phyloP scores from a whole-genome alignment of 1,140 invertebrate species.

The Cydia pomonella region DNA sequence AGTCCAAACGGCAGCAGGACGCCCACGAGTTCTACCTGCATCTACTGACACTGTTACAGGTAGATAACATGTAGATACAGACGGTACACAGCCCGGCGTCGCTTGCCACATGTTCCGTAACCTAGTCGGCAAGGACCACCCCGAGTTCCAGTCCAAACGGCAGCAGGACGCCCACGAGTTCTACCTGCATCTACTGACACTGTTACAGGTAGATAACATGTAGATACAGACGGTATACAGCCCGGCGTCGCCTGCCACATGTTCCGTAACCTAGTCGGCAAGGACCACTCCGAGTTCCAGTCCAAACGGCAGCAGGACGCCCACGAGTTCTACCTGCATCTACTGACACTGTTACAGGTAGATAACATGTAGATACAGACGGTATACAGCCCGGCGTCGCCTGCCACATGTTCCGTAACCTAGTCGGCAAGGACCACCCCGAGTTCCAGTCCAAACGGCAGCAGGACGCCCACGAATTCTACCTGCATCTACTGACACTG shows the following conservation, averaged over 20 bases:
- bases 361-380: no score
- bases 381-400: constrained; percentile 89
- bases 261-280: constrained; percentile 96
- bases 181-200: constrained; percentile 94
- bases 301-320: constrained; percentile 99
- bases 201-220: constrained; percentile 90
- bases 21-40: constrained; percentile 98
- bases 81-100: constrained; percentile 87
- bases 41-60: constrained; percentile 92
- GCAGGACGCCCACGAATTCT: constrained; percentile 99
- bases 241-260: constrained; percentile 94
- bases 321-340: constrained; percentile 96
- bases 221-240: constrained; percentile 82
- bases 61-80: no score
- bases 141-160: constrained; percentile 96
- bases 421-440: constrained; percentile 94
- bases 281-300: constrained; percentile 95
- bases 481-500: constrained; percentile 94
- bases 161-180: constrained; percentile 99
- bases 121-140: constrained; percentile 94
- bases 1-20: constrained; percentile 98
- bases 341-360: constrained; percentile 91
- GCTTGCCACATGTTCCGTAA: constrained; percentile 96
- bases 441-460: constrained; percentile 98
- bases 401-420: constrained; percentile 95